A percentile compares a stretch with the other conserved stretches of the same genome.
Conservation (phyloP, 2,113 vertebrate species). For the Labrus mixtus region DNA sequence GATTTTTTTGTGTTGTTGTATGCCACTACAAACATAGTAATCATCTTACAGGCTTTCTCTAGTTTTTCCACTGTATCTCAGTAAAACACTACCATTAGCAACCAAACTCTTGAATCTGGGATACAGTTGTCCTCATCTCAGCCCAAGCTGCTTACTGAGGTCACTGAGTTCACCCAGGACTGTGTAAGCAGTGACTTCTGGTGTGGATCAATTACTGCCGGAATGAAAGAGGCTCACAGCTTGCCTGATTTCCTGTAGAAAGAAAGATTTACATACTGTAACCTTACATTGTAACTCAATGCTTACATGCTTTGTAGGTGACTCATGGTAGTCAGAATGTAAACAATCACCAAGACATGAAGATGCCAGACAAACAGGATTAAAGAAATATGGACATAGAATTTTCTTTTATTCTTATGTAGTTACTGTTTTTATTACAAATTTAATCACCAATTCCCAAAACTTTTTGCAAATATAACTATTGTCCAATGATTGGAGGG, state of each 20-base stretch:
- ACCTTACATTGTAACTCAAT: background rate
- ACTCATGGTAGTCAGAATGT: background rate
- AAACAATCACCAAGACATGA: background rate
- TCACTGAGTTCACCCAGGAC: constrained; percentile 16
- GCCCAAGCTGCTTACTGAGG: background rate
- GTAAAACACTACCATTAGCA: background rate
- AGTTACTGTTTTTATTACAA: no score
- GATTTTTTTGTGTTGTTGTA: constrained; percentile 12
- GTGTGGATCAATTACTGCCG: constrained; percentile 15
- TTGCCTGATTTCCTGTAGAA: constrained; percentile 19
- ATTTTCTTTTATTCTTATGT: no score
- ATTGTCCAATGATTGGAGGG: constrained; percentile 16
- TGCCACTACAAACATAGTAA: background rate
- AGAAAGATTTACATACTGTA: constrained; percentile 29
- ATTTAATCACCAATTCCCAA: background rate
- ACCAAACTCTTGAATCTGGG: constrained; percentile 4
- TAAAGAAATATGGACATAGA: no score
- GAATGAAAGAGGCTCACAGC: constrained; percentile 10
- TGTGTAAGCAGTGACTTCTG: constrained; percentile 3
- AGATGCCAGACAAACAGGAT: no score
- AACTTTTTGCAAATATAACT: background rate
- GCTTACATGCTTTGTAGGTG: constrained; percentile 22
- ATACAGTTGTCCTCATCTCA: background rate
- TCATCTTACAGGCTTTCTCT: constrained; percentile 4
- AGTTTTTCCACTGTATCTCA: constrained; percentile 3